A percentile compares a stretch with the other conserved stretches of the same genome.
phyloP scores from a whole-genome alignment of 2,888 invertebrate genomes.

The Urechis unicinctus region DNA sequence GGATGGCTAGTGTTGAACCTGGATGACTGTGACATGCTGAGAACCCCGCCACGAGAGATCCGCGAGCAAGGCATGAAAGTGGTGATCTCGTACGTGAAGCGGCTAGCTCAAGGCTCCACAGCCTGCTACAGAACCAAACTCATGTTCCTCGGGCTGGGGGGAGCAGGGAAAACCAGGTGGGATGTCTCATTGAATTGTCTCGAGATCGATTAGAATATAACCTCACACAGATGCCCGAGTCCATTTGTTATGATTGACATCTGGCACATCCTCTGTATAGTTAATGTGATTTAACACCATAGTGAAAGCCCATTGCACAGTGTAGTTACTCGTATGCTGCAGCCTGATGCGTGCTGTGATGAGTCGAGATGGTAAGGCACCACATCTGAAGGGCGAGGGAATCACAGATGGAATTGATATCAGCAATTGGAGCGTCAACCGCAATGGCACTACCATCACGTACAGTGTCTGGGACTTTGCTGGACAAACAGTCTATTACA shows the following conservation, averaged over 20 bases:
- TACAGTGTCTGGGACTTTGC: slow-evolving; percentile 50
- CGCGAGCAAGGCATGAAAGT: slow-evolving; percentile 34
- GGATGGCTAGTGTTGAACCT: slow-evolving; percentile 27
- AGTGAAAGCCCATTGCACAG: not conserved
- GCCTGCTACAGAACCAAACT: slow-evolving; percentile 46
- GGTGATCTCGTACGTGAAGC: slow-evolving; percentile 40
- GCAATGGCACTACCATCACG: slow-evolving; percentile 19
- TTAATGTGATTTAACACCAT: too few relatives aligned
- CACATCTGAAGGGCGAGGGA: slow-evolving; percentile 10
- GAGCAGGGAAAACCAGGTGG: slow-evolving; percentile 51
- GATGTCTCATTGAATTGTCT: too few relatives aligned
- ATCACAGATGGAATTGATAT: slow-evolving; percentile 51
- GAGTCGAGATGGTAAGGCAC: slow-evolving; percentile 19
- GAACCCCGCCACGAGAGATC: slow-evolving; percentile 46
- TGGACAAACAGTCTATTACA: slow-evolving; percentile 50
- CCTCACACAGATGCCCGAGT: not conserved
- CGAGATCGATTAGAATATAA: not conserved
- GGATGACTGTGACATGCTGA: slow-evolving; percentile 31
- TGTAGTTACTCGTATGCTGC: not conserved
- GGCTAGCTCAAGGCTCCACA: slow-evolving; percentile 38
- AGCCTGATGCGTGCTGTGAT: slow-evolving; percentile 41
- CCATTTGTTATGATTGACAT: not conserved
- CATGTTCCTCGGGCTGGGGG: slow-evolving; percentile 51
- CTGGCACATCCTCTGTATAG: too few relatives aligned
- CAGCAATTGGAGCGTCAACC: slow-evolving; percentile 34